phyloP scores from a whole-genome alignment of 2,113 vertebrate species.

The Corvus cornix region DNA sequence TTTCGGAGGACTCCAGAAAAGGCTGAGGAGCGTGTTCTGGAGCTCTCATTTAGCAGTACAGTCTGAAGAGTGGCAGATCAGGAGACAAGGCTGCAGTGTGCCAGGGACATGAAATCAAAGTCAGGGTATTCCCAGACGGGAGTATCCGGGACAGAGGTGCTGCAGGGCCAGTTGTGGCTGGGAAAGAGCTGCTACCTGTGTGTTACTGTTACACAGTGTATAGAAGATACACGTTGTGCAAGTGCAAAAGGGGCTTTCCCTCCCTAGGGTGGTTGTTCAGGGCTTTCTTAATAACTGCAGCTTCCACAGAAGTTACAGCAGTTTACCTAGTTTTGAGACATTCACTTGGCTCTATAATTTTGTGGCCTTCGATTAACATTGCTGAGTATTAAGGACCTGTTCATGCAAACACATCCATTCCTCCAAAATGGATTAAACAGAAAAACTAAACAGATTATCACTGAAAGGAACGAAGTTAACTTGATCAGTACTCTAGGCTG shows the following conservation, averaged over 20 bases:
- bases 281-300: neutral
- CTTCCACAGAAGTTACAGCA: neutral
- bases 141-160: neutral
- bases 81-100: neutral
- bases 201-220: neutral
- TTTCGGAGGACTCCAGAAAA: neutral
- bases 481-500: neutral
- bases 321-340: neutral
- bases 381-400: neutral
- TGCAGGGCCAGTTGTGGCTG: neutral
- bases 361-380: neutral
- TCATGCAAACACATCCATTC: neutral
- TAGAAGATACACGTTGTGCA: neutral
- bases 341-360: neutral
- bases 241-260: neutral
- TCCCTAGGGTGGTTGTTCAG: accelerated
- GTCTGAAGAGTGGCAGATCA: neutral
- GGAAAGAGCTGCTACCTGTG: neutral
- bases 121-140: neutral
- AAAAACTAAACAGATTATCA: neutral
- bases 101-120: neutral
- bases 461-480: neutral
- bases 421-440: neutral
- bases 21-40: neutral
- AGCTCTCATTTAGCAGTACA: neutral